These are phyloP conservation scores for Tyrannus savana DNA, from an alignment of 2,113 vertebrate species.

Conservation along the genomic window DNA sequence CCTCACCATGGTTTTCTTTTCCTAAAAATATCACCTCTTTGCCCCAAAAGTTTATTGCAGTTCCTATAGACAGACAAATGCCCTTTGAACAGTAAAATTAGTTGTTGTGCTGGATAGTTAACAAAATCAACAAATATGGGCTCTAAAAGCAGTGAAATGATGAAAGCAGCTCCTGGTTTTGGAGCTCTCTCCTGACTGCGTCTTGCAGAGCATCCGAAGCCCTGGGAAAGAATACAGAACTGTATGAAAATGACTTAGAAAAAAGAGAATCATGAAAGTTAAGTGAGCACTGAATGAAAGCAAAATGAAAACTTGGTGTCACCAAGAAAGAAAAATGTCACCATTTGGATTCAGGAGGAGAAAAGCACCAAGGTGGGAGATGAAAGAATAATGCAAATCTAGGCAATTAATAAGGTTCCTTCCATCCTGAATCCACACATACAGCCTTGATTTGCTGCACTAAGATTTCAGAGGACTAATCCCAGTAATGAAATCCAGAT, in stretches of 20 bases:
- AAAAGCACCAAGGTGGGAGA: neutral
- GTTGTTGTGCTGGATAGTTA: neutral
- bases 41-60: neutral
- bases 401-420: neutral
- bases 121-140: neutral
- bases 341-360: neutral
- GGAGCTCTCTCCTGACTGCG: neutral
- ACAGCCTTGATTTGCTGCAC: neutral
- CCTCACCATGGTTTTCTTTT: neutral
- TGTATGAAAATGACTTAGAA: neutral
- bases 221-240: neutral
- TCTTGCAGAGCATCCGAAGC: neutral
- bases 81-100: neutral
- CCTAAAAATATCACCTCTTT: neutral
- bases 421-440: neutral
- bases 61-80: neutral
- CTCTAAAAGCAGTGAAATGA: neutral
- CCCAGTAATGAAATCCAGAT: conserved; percentile 6
- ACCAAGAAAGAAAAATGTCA: neutral
- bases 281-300: neutral
- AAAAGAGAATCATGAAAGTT: neutral
- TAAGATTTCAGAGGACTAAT: neutral
- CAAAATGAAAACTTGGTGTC: neutral
- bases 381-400: conserved; percentile 35
- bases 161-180: neutral